Evolutionary conservation across 2,113 vertebrate genomes (phyloP).

Genomic region (Cyprinodon brontotheroides): DNA sequence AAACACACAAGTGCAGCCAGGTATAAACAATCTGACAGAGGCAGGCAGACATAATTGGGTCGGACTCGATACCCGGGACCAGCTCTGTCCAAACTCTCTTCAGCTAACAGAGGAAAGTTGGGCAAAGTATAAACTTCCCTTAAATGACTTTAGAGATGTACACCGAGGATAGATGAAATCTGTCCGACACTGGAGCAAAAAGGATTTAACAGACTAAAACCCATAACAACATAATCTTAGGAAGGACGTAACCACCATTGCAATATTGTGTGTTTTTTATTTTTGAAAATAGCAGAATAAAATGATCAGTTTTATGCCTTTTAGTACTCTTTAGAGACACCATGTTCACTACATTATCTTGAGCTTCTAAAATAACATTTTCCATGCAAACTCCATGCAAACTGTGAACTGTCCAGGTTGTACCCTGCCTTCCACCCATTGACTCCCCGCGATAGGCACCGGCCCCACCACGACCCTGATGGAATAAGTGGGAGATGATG

Average conservation of each 20-base stretch:
- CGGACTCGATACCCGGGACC: slow-evolving; percentile 50
- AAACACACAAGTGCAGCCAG: slow-evolving; percentile 69
- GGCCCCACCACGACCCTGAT: too few species aligned
- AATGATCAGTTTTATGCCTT: too few species aligned
- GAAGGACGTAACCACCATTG: not conserved
- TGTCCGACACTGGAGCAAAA: not conserved
- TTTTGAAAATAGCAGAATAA: too few species aligned
- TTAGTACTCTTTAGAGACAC: too few species aligned
- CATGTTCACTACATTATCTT: too few species aligned
- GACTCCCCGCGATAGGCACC: too few species aligned
- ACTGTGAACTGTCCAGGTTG: too few species aligned
- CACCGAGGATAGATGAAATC: slow-evolving; percentile 34
- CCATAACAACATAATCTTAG: not conserved
- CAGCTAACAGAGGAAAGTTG: slow-evolving; percentile 62
- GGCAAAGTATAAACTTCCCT: slow-evolving; percentile 54
- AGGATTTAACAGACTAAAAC: not conserved
- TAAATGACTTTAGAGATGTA: slow-evolving; percentile 51
- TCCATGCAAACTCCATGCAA: too few species aligned
- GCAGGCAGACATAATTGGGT: slow-evolving; percentile 74
- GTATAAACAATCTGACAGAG: slow-evolving; percentile 75
- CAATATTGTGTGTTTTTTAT: not conserved
- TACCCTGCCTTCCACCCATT: too few species aligned
- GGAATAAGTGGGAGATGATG: too few species aligned
- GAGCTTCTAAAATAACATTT: too few species aligned
- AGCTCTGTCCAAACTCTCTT: slow-evolving; percentile 44